Evolutionary conservation across 92 coral and sea anemone genomes (phyloP).

Genomic region (Epizoanthus ramosus): DNA sequence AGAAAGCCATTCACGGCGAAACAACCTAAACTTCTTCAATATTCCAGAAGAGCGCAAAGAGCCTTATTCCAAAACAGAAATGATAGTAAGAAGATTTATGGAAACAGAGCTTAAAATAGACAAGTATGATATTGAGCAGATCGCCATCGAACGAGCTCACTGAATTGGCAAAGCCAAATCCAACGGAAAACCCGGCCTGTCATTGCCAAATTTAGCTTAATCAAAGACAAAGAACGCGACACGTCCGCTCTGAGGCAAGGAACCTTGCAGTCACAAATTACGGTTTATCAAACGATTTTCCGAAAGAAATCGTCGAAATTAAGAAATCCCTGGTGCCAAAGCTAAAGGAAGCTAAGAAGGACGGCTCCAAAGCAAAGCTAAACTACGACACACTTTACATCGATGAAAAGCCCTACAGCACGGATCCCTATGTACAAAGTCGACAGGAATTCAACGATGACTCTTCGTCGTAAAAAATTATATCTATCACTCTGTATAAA

Average conservation of each 20-base stretch:
- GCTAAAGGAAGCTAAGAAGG: constrained; percentile 15
- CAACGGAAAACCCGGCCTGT: constrained; percentile 31
- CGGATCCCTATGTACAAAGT: no score
- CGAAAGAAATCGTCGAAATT: constrained; percentile 22
- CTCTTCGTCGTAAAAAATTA: not conserved
- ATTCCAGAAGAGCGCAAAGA: no score
- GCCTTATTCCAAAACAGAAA: constrained; percentile 3
- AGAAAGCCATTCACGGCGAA: constrained; percentile 34
- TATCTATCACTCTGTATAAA: not conserved
- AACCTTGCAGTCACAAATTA: constrained; percentile 3
- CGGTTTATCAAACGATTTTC: constrained; percentile 23
- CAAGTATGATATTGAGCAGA: constrained; percentile 8
- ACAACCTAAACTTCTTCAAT: constrained; percentile 20
- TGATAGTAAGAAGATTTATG: not conserved
- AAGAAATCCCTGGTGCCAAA: constrained; percentile 14
- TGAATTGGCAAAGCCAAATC: constrained; percentile 14
- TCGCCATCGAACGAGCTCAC: constrained; percentile 39
- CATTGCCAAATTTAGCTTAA: constrained; percentile 27
- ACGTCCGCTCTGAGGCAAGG: constrained; percentile 5
- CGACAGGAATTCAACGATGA: not conserved
- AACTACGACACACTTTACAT: constrained; percentile 26
- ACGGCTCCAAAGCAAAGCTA: constrained; percentile 16
- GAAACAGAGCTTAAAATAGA: constrained; percentile 26
- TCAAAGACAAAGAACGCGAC: constrained; percentile 9
- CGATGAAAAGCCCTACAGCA: not conserved